These are phyloP conservation scores for Helostoma temminkii DNA, from an alignment of 2,797 vertebrate genomes.

Conservation along the genomic window DNA sequence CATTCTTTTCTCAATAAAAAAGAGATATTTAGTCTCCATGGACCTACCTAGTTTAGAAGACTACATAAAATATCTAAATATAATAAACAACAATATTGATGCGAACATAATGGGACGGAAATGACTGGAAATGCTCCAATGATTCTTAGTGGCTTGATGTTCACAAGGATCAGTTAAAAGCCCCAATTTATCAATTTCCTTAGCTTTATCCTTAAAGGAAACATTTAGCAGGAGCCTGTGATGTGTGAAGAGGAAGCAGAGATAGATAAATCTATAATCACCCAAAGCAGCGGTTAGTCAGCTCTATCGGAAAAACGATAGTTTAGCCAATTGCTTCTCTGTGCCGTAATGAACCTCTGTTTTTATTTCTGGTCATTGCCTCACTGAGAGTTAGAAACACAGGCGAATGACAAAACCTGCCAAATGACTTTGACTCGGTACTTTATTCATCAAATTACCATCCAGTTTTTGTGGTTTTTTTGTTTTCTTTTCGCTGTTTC, in stretches of 20 bases:
- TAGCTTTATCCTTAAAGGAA: conserved; percentile 49
- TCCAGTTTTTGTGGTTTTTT: background rate
- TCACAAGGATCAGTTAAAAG: conserved; percentile 49
- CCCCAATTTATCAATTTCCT: conserved; percentile 53
- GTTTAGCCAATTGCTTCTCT: conserved; percentile 51
- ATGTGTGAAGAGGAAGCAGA: conserved; percentile 69
- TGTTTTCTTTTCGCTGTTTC: background rate
- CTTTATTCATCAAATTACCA: background rate
- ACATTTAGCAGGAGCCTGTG: conserved; percentile 65
- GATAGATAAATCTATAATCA: conserved; percentile 74
- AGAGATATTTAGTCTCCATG: conserved; percentile 2
- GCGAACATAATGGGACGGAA: conserved; percentile 33
- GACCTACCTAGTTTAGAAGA: conserved; percentile 12
- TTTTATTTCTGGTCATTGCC: conserved; percentile 42
- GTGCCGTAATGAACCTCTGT: conserved; percentile 54
- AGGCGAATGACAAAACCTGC: conserved; percentile 11
- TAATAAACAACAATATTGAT: conserved; percentile 52
- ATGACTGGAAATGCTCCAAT: conserved; percentile 21
- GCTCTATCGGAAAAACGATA: conserved; percentile 61
- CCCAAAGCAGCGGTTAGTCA: conserved; percentile 55
- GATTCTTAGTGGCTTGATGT: conserved; percentile 24
- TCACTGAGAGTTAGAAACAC: background rate
- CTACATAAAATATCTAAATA: conserved; percentile 15
- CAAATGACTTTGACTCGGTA: background rate
- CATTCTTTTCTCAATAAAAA: conserved; percentile 6